Percentiles rank a stretch among this genome's conserved stretches.
Conservation (phyloP, 2,113 vertebrate species). For the Tragelaphus buxtoni region DNA sequence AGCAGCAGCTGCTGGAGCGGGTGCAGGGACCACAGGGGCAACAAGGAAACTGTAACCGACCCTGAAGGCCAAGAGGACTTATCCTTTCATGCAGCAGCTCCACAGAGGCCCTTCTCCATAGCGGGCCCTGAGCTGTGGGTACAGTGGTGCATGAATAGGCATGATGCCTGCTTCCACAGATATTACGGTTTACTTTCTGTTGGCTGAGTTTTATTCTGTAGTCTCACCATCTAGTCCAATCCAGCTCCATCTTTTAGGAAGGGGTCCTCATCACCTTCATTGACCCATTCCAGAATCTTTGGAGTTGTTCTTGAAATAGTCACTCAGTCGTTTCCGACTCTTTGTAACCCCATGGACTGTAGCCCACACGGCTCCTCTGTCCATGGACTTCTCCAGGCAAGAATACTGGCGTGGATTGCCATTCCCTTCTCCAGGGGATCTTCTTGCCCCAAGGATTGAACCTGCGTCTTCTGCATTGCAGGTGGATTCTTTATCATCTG, state of each 20-base stretch:
- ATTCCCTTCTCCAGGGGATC: background rate
- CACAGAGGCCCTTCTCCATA: background rate
- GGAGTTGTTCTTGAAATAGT: background rate
- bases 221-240: background rate
- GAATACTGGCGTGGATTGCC: background rate
- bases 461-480: background rate
- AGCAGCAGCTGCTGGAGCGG: background rate
- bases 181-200: background rate
- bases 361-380: background rate
- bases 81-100: background rate
- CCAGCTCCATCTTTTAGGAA: background rate
- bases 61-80: background rate
- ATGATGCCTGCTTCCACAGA: rapidly evolving
- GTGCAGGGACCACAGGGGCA: background rate
- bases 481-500: background rate
- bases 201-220: background rate
- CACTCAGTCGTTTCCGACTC: background rate
- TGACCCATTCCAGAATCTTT: background rate
- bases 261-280: background rate
- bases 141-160: background rate
- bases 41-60: too few relatives aligned
- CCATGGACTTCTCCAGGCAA: background rate
- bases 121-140: rapidly evolving
- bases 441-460: background rate
- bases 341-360: background rate